These are phyloP conservation scores for Dolichotis patagonum DNA, from an alignment of 2,113 vertebrate genomes.

Conservation along the genomic window DNA sequence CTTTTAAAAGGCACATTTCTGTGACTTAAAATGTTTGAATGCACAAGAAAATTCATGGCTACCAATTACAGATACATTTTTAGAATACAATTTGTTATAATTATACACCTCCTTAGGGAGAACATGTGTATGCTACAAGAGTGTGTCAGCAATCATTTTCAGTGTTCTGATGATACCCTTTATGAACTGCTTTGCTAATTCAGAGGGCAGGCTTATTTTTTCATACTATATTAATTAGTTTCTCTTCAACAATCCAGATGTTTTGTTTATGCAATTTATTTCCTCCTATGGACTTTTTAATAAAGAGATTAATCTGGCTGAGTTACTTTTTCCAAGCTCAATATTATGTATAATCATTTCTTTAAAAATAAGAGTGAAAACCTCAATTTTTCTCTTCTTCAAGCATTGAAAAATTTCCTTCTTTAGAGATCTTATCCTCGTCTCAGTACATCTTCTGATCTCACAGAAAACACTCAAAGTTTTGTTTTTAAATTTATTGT, in stretches of 20 bases:
- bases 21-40: constrained; percentile 57
- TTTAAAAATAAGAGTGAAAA: constrained; percentile 42
- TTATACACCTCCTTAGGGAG: constrained; percentile 70
- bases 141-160: constrained; percentile 60
- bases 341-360: constrained; percentile 38
- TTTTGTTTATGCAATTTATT: constrained; percentile 75
- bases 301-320: constrained; percentile 72
- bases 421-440: neutral
- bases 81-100: constrained; percentile 78
- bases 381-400: neutral
- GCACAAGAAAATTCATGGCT: constrained; percentile 37
- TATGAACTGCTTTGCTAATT: constrained; percentile 64
- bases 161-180: constrained; percentile 72
- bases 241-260: constrained; percentile 74
- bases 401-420: neutral
- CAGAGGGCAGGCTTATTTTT: constrained; percentile 51
- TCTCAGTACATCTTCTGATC: neutral
- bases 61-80: constrained; percentile 70
- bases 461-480: neutral
- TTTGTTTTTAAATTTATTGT: neutral
- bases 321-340: neutral
- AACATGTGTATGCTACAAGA: constrained; percentile 58
- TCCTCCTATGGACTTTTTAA: constrained; percentile 72
- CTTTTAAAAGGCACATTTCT: constrained; percentile 52
- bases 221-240: constrained; percentile 69